These are phyloP conservation scores for Hycleus phaleratus DNA, from an alignment of 1,140 invertebrate genomes.

Conservation along the genomic window DNA sequence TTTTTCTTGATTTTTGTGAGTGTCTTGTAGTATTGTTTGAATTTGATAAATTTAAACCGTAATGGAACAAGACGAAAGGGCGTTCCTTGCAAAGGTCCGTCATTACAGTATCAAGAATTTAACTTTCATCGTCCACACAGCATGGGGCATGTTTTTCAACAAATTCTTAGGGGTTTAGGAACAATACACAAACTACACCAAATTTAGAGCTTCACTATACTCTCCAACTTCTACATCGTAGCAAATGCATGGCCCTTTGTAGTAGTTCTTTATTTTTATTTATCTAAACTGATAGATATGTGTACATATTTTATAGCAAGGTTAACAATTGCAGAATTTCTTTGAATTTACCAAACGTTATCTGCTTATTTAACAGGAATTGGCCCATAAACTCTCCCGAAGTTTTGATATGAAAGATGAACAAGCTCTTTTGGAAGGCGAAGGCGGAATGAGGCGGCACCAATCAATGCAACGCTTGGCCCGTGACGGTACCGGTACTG, in stretches of 20 bases:
- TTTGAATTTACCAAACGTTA: too few relatives aligned
- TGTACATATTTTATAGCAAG: too few relatives aligned
- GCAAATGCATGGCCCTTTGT: too few relatives aligned
- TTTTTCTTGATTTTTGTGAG: too few relatives aligned
- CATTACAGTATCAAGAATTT: conserved; percentile 38
- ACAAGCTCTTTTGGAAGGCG: conserved; percentile 60
- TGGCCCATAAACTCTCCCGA: conserved; percentile 73
- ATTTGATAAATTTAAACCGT: too few relatives aligned
- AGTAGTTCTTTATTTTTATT: too few relatives aligned
- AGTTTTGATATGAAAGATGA: conserved; percentile 83
- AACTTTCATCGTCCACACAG: conserved; percentile 41
- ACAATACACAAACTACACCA: too few relatives aligned
- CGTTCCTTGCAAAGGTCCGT: conserved; percentile 13
- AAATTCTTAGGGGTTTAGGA: background rate
- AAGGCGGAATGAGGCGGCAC: conserved; percentile 50
- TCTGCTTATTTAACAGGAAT: conserved; percentile 50
- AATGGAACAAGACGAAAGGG: background rate
- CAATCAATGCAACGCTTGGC: conserved; percentile 62
- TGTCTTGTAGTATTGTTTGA: too few relatives aligned
- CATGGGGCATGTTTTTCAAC: conserved; percentile 33
- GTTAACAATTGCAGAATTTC: too few relatives aligned
- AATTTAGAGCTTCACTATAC: too few relatives aligned
- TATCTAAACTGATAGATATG: too few relatives aligned
- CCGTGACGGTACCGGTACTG: conserved; percentile 38
- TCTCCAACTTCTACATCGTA: too few relatives aligned